Base-by-base conservation (phyloP, 2,113 vertebrate genomes). In the Raja brachyura region DNA sequence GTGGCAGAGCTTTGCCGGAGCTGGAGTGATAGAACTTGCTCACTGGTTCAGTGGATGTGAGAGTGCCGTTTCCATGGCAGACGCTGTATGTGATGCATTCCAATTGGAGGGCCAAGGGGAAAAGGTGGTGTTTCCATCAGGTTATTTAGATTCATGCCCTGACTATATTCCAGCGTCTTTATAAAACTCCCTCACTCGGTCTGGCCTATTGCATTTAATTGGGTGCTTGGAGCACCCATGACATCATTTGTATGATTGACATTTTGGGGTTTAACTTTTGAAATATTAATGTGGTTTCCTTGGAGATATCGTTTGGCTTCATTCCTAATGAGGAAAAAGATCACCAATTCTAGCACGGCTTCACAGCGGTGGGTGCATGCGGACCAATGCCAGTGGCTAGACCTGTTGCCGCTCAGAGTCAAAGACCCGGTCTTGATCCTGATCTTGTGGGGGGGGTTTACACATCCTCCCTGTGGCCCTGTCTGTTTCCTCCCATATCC, bases 101-200 rank as follows among this genome's bases (percentile, higher is more conserved):
- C 48, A 56, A 83, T 83, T 83, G 22, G 79, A 59, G 48, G 25
- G 54, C 48, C 79, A 48, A 48, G 56, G 22, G 79, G 79, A 83
- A 13, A 54, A 56, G 28, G 4, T 83, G 79, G 79, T 28, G 79
- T 28, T 83, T 54, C 78, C 56, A 48, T 83, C 79, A 59, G 79
- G 79, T 83, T 48, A 56, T 83, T 83, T 59, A 83, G 48, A 83
- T 83, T 83, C 79, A 56, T 83, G 48, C 79, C 79, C 79, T 48
- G 56, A 18, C 56, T 83, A 56, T 54, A 83, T 20, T 54, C 20
- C 2, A 25, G 79, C 48, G n/a, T n/a, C n/a, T n/a, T n/a, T n/a
- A n/a, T n/a, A n/a, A n/a, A n/a, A n/a, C n/a, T n/a, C n/a, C n/a
- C n/a, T n/a, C n/a, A n/a, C n/a, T n/a, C n/a, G n/a, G 5, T 54